These are phyloP conservation scores for Trachelus troglodyta DNA, from an alignment of 2,888 invertebrate species.

Conservation along the genomic window DNA sequence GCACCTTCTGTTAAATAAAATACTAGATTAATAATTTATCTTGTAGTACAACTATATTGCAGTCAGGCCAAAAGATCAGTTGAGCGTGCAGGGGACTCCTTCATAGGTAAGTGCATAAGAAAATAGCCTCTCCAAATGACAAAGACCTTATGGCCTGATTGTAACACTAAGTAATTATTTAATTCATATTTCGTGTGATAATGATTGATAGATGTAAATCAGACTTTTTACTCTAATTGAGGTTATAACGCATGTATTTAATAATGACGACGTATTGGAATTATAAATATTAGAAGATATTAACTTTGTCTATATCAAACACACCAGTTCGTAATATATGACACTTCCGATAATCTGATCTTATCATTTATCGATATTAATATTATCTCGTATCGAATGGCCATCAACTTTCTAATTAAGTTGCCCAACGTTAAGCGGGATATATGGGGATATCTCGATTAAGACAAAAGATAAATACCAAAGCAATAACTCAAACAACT, in stretches of 20 bases:
- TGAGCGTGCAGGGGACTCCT: background rate
- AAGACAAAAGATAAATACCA: background rate
- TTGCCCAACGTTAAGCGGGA: fast-evolving
- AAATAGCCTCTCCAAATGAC: no score
- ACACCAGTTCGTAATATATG: background rate
- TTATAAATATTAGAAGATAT: background rate
- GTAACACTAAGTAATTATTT: no score
- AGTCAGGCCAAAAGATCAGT: background rate
- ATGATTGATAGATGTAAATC: no score
- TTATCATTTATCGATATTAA: background rate
- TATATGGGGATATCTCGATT: background rate
- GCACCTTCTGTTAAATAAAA: background rate
- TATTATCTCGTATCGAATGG: background rate
- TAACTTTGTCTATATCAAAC: background rate
- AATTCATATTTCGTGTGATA: no score
- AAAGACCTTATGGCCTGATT: no score
- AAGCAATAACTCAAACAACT: background rate
- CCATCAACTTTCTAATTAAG: background rate
- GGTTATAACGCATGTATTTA: no score
- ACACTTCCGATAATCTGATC: background rate
- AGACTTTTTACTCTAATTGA: no score
- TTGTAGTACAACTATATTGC: background rate
- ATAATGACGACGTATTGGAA: no score
- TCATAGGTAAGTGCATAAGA: background rate
- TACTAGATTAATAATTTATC: background rate